phyloP scores from a whole-genome alignment of 2,113 vertebrate species.

The Morphnarchus princeps region DNA sequence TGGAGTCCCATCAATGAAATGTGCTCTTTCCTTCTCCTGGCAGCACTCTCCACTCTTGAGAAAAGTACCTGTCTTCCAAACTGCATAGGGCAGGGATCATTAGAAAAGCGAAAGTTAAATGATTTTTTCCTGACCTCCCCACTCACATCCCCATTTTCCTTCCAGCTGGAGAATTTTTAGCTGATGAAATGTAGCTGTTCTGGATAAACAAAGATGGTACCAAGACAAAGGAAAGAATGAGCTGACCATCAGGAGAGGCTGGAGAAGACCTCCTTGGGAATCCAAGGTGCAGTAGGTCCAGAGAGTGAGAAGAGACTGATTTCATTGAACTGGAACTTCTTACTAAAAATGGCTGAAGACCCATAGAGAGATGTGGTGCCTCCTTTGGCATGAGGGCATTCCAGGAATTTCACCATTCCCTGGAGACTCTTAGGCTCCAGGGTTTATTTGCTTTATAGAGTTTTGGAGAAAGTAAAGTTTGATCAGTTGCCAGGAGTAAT shows the following conservation, averaged over 20 bases:
- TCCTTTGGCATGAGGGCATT: not conserved
- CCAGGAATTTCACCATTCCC: constrained; percentile 25
- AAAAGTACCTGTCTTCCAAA: not conserved
- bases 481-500: constrained; percentile 20
- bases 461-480: constrained; percentile 5
- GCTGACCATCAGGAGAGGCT: not conserved
- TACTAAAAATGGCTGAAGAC: not conserved
- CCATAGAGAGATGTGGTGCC: not conserved
- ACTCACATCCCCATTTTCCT: not conserved
- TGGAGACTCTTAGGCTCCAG: constrained; percentile 11
- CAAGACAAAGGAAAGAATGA: not conserved
- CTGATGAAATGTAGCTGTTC: not conserved
- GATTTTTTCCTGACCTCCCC: not conserved
- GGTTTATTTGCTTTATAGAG: constrained; percentile 21
- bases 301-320: not conserved
- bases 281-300: not conserved
- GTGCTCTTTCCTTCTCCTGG: not conserved
- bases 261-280: not conserved
- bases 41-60: not conserved
- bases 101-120: not conserved
- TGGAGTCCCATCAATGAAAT: not conserved
- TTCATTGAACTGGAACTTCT: not conserved
- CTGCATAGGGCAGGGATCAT: not conserved
- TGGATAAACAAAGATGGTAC: not conserved
- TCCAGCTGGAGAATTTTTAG: not conserved